Evolutionary conservation across 1,140 invertebrate species (phyloP), one percentile per base, ranked within the genome.

Genomic region (Hyles euphorbiae): DNA sequence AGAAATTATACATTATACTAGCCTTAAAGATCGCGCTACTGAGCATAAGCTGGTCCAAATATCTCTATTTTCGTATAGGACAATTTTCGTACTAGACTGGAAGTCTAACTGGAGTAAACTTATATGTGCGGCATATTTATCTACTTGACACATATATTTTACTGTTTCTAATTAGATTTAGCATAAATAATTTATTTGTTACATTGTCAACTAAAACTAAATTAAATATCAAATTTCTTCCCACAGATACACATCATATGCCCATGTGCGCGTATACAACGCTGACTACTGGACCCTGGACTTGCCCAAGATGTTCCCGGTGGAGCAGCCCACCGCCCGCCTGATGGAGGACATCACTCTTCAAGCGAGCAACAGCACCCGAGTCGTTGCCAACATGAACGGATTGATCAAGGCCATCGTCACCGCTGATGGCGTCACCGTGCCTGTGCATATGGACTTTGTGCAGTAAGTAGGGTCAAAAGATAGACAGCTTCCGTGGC

Each of bases 371-470:
- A 80, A 80, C 58, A 68, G 74, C 10, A 74, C 77, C 4, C 53
- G 76, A 0, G 58, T 81, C 1, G 63, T 86, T 0, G 63, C 64
- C 44, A 74, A 65, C 34, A 68, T 55, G 60, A 60, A 72, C 9
- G 85, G 85, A 0, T 62, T 86, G 8, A 56, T 88, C 2, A 86
- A 85, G 49, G 72, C 81, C 0, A 58, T 88, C 7, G 68, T 80
- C 0, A 63, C 71, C 0, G 58, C 72, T 2, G 72, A 72, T 12
- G 79, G 82, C 0, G 57, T 45, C 9, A 74, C 76, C 34, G 63
- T 67, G 34, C 83, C 80, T 0, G 65, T 86, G 0, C 76, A 83
- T 67, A 88, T 88, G 83, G 83, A 88, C 48, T 86, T 73, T 65
- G 82, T 79, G 5, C 76, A 83, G 85, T 88, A 46, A 81, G 85